Percentiles rank a stretch among this genome's conserved stretches.
These are phyloP conservation scores for Protobothrops mucrosquamatus DNA, from an alignment of 2,113 vertebrate species.

Conservation along the genomic window DNA sequence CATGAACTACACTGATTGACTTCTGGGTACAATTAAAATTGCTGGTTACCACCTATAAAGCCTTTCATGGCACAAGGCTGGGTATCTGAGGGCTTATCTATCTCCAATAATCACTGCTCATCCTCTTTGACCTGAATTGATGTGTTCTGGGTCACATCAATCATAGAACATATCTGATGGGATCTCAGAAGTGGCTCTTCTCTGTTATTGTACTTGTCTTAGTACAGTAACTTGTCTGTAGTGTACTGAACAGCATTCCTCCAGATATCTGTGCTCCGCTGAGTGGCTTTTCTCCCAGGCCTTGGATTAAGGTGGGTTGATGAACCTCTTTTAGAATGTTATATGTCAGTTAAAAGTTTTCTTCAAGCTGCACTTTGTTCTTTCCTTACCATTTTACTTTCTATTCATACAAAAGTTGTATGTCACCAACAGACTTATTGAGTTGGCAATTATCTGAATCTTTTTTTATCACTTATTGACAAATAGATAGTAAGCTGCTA, in stretches of 20 bases:
- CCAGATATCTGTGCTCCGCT: background rate
- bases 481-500: background rate
- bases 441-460: background rate
- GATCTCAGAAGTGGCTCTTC: background rate
- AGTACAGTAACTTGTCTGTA: too few relatives aligned
- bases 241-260: background rate
- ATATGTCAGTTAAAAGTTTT: background rate
- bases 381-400: background rate
- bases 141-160: background rate
- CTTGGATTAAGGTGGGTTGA: background rate
- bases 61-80: background rate
- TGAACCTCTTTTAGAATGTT: background rate
- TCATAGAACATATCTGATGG: background rate
- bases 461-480: background rate
- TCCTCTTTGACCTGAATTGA: background rate
- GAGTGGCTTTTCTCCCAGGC: background rate
- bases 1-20: background rate
- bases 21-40: background rate
- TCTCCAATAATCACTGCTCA: background rate
- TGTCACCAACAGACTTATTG: background rate
- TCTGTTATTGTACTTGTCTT: background rate
- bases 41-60: background rate
- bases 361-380: background rate
- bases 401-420: background rate
- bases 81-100: background rate